These are phyloP conservation scores for Heliocidaris erythrogramma DNA, from an alignment of 35 echinoderm and acorn worm species.

Conservation along the genomic window DNA sequence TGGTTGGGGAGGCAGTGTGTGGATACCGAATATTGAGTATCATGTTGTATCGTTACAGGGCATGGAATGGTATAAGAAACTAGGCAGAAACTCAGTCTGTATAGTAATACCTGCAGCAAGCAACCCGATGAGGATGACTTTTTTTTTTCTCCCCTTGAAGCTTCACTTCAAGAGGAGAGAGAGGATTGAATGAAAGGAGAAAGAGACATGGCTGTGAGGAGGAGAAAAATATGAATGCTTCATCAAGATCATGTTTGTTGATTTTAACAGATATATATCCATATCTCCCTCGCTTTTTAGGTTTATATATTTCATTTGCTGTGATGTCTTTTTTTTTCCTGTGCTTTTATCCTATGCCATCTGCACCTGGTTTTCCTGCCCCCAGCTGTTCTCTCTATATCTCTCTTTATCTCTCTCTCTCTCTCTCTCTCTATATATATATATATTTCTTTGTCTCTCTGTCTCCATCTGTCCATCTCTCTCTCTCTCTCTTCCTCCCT, in stretches of 20 bases:
- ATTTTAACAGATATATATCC: not conserved
- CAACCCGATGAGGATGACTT: not conserved
- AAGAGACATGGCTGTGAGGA: not conserved
- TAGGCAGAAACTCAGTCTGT: not conserved
- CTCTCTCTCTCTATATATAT: no score
- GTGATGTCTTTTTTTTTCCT: not conserved
- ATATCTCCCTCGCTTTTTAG: not conserved
- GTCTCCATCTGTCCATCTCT: not conserved
- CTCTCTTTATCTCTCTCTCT: not conserved
- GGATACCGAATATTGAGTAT: conserved; percentile 48
- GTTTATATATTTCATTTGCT: not conserved
- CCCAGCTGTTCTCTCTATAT: not conserved
- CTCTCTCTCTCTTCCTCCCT: not conserved
- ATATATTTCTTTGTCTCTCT: not conserved
- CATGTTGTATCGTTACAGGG: conserved; percentile 35
- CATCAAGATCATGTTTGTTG: conserved; percentile 11
- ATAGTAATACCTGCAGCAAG: not conserved
- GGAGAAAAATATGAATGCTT: not conserved
- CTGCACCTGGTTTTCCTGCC: not conserved
- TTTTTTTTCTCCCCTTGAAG: not conserved
- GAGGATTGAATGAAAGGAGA: not conserved
- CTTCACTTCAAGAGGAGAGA: not conserved
- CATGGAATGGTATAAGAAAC: not conserved
- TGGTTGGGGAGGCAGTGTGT: conserved; percentile 9
- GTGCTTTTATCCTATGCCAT: not conserved